phyloP scores from a whole-genome alignment of 53 echinoderm and acorn worm genomes.

The Arbacia lixula region DNA sequence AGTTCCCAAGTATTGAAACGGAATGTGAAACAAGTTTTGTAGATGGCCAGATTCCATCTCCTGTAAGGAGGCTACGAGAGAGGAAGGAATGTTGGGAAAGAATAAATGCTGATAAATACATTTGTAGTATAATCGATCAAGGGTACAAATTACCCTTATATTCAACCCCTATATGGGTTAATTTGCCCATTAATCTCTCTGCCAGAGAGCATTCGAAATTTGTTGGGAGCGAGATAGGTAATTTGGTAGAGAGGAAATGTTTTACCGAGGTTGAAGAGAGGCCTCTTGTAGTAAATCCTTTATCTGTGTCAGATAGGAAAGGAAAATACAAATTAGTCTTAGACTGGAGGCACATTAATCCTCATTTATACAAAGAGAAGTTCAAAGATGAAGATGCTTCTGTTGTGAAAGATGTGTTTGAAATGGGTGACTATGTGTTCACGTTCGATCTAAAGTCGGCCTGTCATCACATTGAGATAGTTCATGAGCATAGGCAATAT shows the following conservation, averaged over 20 bases:
- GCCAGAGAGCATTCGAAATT: not conserved
- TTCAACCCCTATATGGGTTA: not conserved
- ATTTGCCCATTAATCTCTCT: not conserved
- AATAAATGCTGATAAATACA: not conserved
- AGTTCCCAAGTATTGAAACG: not conserved
- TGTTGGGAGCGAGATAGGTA: not conserved
- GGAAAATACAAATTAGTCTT: too few species aligned
- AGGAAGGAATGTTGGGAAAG: not conserved
- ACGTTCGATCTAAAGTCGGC: too few species aligned
- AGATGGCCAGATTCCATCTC: not conserved
- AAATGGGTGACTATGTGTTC: too few species aligned
- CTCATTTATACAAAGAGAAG: too few species aligned
- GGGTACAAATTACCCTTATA: not conserved
- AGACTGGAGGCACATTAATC: too few species aligned
- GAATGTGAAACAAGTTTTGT: not conserved
- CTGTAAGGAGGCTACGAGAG: not conserved
- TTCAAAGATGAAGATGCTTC: too few species aligned
- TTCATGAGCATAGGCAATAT: too few species aligned
- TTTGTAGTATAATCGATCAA: not conserved
- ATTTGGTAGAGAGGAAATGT: not conserved
- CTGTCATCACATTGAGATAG: too few species aligned
- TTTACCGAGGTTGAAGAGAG: not conserved
- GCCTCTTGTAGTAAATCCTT: too few species aligned
- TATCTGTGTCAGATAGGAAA: too few species aligned
- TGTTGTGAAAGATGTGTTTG: too few species aligned